Evolutionary conservation across 2,113 vertebrate species (phyloP).

Genomic region (Rhombomys opimus): DNA sequence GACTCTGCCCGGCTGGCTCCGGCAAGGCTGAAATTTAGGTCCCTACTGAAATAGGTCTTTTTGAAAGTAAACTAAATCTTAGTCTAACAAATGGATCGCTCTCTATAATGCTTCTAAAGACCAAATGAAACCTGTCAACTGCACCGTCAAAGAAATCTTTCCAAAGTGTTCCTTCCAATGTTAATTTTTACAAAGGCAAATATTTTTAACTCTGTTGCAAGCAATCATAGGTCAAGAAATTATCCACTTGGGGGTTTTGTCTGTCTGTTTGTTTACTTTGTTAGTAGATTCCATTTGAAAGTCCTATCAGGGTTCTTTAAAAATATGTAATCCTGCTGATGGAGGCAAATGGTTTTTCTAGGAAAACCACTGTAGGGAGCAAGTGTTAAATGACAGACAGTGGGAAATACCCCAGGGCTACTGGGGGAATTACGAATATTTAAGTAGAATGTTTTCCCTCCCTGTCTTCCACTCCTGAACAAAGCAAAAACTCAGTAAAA

Average conservation of each 20-base stretch:
- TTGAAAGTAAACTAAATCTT: not conserved
- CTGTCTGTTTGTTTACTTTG: not conserved
- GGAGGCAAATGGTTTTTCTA: not conserved
- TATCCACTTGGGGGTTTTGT: not conserved
- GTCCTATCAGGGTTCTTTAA: not conserved
- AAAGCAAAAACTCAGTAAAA: not conserved
- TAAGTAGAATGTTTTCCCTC: not conserved
- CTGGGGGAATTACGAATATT: not conserved
- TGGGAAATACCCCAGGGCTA: not conserved
- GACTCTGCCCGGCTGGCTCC: no score
- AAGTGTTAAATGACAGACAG: not conserved
- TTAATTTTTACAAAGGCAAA: slow-evolving; percentile 45
- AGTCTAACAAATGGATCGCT: not conserved
- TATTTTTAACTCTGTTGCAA: not conserved
- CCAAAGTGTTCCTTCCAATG: slow-evolving; percentile 32
- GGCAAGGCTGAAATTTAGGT: slow-evolving; percentile 27
- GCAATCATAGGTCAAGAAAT: slow-evolving; percentile 14
- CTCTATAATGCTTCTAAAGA: not conserved
- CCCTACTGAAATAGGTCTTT: not conserved
- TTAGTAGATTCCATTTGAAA: slow-evolving; percentile 33
- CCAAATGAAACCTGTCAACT: slow-evolving; percentile 1
- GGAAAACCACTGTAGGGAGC: not conserved
- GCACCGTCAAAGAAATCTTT: slow-evolving; percentile 15
- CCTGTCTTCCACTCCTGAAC: not conserved
- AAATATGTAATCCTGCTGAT: not conserved